Base-by-base conservation (phyloP, 2,888 invertebrate species). In the Lycophotia porphyrea region DNA sequence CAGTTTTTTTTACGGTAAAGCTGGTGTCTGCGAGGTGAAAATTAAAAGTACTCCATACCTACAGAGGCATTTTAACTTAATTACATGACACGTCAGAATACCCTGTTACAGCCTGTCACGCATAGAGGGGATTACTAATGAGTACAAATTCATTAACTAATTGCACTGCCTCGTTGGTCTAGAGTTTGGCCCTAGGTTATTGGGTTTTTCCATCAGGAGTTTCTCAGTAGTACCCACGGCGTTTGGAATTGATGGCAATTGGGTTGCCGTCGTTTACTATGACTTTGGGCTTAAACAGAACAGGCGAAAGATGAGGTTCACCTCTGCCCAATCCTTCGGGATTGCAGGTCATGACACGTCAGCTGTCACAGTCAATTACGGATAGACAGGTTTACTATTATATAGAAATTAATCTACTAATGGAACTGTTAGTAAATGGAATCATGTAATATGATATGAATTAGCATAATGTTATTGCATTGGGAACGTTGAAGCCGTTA, bases 371-470 rank as follows among this genome's bases (percentile, higher is more conserved):
- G 60, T 21, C 24, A 44, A 60, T 67, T 67, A 75, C 39, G 47
- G 64, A 27, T 60, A 61, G 58, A 72, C 49, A 65, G 31, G 39
- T 63, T 44, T 69, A 74, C 39, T 70, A 36, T 80, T 76, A 78
- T 81, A 64, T 69, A 84, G 36, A 36, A 67, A 52, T 64, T 71
- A 31, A 76, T 81, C 71, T 34, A 61, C 27, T 74, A 65, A 86
- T 83, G 76, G 81, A 81, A 78, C 49, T 81, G 78, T 76, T 74
- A 61, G 70, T 78, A 71, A 71, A 80, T 72, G 65, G 76, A 64
- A 39, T 63, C 31, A 21, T 49, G 55, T 44, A 8, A 5, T 39
- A 31, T 52, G 27, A 60, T 55, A 44, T 31, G 2, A 44, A 61
- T 70, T 52, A 44, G 11, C 15, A 69, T 58, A 15, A 36, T 65